phyloP scores from a whole-genome alignment of 2,888 invertebrate genomes.

The Tinea semifulvella region DNA sequence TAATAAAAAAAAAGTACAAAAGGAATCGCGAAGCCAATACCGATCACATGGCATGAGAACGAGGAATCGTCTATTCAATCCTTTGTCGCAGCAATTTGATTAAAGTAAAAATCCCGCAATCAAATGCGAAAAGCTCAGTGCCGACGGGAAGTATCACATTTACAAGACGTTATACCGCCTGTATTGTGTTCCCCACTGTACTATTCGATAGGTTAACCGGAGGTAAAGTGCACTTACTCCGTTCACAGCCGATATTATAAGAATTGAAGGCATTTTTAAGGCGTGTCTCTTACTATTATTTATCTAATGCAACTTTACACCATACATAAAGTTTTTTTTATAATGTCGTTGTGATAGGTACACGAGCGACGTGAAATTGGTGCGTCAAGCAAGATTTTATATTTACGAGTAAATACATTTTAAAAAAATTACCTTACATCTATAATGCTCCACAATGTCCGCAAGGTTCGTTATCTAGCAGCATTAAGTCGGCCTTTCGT shows the following conservation, averaged over 20 bases:
- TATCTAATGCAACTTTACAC: no score
- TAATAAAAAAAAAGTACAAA: constrained; percentile 31
- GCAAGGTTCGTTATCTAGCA: no score
- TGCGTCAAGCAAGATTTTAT: no score
- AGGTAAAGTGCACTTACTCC: constrained; percentile 1
- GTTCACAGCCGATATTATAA: constrained; percentile 7
- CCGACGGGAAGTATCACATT: constrained; percentile 64
- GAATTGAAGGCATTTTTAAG: not conserved
- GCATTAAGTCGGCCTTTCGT: no score
- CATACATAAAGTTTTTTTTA: no score
- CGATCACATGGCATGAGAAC: constrained; percentile 53
- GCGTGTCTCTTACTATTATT: no score
- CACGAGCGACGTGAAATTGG: no score
- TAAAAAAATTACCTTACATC: no score
- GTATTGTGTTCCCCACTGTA: constrained; percentile 38
- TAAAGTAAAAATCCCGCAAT: constrained; percentile 62
- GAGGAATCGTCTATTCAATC: constrained; percentile 57
- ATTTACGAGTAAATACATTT: no score
- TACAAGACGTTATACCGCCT: constrained; percentile 58
- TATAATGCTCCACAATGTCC: no score
- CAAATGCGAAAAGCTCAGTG: constrained; percentile 51
- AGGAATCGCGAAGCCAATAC: constrained; percentile 49
- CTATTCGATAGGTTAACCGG: constrained; percentile 13
- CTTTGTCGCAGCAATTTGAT: constrained; percentile 64
- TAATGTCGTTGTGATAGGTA: no score